These are phyloP conservation scores for Chymomyza procnemis DNA, from an alignment of 2,888 invertebrate genomes.

Conservation along the genomic window DNA sequence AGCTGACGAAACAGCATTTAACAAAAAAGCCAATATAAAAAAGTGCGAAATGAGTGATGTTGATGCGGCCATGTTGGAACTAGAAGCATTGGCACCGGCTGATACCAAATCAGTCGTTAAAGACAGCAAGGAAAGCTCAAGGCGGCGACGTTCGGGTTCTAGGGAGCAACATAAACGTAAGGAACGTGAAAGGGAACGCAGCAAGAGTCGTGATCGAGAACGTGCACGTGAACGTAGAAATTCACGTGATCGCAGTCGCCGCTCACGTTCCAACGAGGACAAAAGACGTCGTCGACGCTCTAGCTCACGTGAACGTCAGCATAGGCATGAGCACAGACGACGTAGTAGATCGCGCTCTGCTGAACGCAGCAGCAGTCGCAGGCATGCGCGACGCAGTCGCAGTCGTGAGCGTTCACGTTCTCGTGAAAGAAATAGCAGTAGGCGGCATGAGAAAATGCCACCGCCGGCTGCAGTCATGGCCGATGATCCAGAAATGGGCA, in stretches of 20 bases:
- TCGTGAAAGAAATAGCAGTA: constrained; percentile 58
- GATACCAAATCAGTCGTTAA: constrained; percentile 15
- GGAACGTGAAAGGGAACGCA: constrained; percentile 30
- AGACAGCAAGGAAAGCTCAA: constrained; percentile 40
- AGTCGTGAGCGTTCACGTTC: constrained; percentile 54
- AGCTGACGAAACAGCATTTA: constrained; percentile 64
- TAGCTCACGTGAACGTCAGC: constrained; percentile 40
- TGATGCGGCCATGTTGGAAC: constrained; percentile 90
- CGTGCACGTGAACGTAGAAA: constrained; percentile 38
- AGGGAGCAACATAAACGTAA: constrained; percentile 50
- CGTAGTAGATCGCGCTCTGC: constrained; percentile 44
- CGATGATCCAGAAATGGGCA: constrained; percentile 88
- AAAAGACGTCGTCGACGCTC: constrained; percentile 49
- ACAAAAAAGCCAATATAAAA: constrained; percentile 57
- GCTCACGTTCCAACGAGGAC: constrained; percentile 40
- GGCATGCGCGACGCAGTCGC: constrained; percentile 37
- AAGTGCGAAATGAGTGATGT: constrained; percentile 78
- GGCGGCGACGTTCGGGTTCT: constrained; percentile 45
- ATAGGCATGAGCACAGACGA: constrained; percentile 26
- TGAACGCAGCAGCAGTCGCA: constrained; percentile 55
- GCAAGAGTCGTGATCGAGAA: constrained; percentile 29
- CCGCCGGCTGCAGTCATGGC: constrained; percentile 79
- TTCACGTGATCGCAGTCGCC: constrained; percentile 18
- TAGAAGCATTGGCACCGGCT: constrained; percentile 89
- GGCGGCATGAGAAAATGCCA: constrained; percentile 68